Evolutionary conservation across 2,113 vertebrate genomes (phyloP).

Genomic region (Candoia aspera): DNA sequence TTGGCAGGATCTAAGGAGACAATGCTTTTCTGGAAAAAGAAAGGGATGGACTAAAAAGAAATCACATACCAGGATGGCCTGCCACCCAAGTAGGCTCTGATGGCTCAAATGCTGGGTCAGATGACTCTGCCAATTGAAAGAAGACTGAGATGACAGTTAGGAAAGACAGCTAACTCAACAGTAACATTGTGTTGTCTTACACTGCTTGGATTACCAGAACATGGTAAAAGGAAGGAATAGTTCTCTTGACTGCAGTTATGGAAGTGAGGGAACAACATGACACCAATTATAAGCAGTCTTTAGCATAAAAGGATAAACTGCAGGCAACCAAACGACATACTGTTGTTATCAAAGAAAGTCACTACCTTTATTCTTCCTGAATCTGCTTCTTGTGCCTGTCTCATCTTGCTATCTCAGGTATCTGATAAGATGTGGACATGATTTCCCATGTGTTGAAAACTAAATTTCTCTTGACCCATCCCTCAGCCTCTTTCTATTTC

Average conservation of each 20-base stretch:
- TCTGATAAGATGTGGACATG: not conserved
- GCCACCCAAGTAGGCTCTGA: not conserved
- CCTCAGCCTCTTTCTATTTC: not conserved
- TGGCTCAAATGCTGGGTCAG: not conserved
- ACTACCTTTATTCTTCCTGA: not conserved
- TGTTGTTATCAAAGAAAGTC: not conserved
- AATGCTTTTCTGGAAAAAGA: not conserved
- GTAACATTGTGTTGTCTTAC: not conserved
- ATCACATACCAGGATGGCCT: not conserved
- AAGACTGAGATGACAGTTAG: not conserved
- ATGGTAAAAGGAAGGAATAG: not conserved
- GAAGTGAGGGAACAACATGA: not conserved
- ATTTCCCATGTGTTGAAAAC: not conserved
- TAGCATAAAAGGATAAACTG: not conserved
- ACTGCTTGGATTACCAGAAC: not conserved
- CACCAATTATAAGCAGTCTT: not conserved
- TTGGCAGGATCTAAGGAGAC: not conserved
- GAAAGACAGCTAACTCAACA: not conserved
- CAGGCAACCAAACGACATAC: not conserved
- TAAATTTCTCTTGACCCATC: not conserved
- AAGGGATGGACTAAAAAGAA: not conserved
- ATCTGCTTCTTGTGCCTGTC: not conserved
- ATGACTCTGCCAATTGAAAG: not conserved
- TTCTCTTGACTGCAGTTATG: not conserved
- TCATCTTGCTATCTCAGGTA: not conserved